phyloP scores from a whole-genome alignment of 2,113 vertebrate species.

The Anser brachyrhynchus region DNA sequence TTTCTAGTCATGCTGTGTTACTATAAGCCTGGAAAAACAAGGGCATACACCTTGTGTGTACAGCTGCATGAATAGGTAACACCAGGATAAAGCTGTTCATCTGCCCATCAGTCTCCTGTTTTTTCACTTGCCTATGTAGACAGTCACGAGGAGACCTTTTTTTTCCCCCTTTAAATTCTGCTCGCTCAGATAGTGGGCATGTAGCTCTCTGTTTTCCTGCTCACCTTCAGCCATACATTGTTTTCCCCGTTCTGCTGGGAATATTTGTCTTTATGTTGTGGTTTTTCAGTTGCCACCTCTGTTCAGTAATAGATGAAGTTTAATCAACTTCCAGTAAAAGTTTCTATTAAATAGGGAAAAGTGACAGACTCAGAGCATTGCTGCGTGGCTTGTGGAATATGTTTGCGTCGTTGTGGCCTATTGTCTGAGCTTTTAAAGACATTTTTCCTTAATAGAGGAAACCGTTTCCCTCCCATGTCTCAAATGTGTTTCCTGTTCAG shows the following conservation, averaged over 20 bases:
- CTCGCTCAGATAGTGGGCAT: not conserved
- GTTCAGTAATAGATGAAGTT: not conserved
- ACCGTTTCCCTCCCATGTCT: not conserved
- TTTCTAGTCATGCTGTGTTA: not conserved
- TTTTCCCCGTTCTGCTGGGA: not conserved
- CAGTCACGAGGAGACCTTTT: not conserved
- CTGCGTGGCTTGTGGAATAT: not conserved
- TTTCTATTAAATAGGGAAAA: not conserved
- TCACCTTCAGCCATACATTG: not conserved
- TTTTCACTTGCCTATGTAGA: not conserved
- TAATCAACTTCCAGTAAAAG: not conserved
- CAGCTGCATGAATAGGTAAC: not conserved
- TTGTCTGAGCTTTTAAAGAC: not conserved
- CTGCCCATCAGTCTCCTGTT: not conserved
- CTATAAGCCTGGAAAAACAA: not conserved
- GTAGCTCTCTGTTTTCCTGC: not conserved
- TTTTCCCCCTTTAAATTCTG: not conserved
- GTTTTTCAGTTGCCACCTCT: not conserved
- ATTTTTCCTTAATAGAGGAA: not conserved
- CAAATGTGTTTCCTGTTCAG: not conserved
- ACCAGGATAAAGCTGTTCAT: not conserved
- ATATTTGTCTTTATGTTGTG: not conserved
- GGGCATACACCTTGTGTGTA: not conserved
- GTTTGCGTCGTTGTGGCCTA: not conserved
- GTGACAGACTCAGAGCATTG: not conserved